Conservation (phyloP, 2,113 vertebrate species). For the Chionis minor region DNA sequence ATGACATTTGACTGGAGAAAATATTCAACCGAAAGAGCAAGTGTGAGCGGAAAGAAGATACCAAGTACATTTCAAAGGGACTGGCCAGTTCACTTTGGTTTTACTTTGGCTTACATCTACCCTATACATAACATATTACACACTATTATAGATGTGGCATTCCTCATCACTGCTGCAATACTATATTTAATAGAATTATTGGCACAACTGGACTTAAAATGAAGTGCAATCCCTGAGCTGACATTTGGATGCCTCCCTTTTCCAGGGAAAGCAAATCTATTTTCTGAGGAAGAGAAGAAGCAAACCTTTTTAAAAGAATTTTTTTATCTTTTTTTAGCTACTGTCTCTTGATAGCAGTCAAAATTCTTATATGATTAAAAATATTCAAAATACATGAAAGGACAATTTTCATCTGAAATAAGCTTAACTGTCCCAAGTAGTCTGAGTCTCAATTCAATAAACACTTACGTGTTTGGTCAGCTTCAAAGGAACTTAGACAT, state of each 20-base stretch:
- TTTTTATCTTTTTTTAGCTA: background rate
- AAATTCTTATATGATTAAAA: background rate
- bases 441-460: background rate
- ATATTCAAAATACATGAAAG: background rate
- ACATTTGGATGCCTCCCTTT: background rate
- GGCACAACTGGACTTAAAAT: background rate
- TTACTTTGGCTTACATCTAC: background rate
- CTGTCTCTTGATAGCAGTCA: background rate
- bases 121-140: background rate
- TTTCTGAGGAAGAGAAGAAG: background rate
- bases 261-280: background rate
- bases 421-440: background rate
- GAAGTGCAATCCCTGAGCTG: background rate
- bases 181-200: background rate
- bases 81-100: background rate
- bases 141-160: background rate
- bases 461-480: background rate
- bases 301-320: background rate
- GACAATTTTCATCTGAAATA: background rate
- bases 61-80: background rate
- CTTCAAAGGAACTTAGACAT: background rate
- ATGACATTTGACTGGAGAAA: background rate
- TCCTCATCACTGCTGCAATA: background rate
- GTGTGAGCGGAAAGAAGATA: background rate
- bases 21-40: background rate